phyloP scores from a whole-genome alignment of 2,797 vertebrate species.

The Rousettus madagascariensis region DNA sequence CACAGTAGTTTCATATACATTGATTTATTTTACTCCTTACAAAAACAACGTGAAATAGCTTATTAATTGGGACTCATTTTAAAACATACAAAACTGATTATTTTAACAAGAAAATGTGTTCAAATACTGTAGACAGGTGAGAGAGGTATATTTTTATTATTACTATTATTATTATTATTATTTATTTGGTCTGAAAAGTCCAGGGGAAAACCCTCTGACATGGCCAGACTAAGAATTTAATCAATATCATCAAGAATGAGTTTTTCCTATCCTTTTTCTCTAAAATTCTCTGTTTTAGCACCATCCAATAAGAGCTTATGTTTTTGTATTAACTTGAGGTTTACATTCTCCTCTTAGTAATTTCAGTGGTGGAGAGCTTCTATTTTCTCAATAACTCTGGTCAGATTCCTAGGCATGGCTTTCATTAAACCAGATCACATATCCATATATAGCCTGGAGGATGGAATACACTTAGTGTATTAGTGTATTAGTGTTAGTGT shows the following conservation, averaged over 20 bases:
- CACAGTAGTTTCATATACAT: background rate
- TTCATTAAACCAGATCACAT: background rate
- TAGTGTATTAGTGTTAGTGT: no score
- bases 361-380: background rate
- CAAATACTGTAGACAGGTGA: background rate
- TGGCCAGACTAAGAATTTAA: background rate
- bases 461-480: background rate
- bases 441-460: background rate
- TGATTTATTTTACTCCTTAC: constrained; percentile 6
- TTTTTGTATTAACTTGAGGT: background rate
- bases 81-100: background rate
- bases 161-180: no score
- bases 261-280: background rate
- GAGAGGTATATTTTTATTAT: background rate
- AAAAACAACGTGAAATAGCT: background rate
- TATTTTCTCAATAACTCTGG: background rate
- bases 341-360: background rate
- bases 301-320: background rate
- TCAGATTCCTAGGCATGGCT: background rate
- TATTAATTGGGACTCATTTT: background rate
- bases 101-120: background rate
- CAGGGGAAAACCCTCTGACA: background rate
- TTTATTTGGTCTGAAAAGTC: background rate
- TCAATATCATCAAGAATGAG: background rate
- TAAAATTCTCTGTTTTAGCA: background rate